Evolutionary conservation across 2,797 vertebrate species (phyloP).

Genomic region (Chromobotia macracanthus): DNA sequence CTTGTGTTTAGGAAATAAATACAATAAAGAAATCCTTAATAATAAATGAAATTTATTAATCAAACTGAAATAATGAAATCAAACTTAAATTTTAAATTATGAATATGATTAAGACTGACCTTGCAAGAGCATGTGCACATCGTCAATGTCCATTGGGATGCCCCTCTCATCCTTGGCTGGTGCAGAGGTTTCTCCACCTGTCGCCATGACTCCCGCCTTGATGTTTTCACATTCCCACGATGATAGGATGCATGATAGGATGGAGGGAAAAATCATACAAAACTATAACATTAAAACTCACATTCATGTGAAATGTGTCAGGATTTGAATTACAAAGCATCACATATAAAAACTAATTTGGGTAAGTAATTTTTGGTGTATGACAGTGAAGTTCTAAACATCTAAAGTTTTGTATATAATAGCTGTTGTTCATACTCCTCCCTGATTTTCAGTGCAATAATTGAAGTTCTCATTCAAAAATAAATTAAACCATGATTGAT

Average conservation of each 20-base stretch:
- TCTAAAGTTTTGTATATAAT: too few species aligned
- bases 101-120: slow-evolving; percentile 72
- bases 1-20: neutral
- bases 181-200: slow-evolving; percentile 63
- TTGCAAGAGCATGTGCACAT: slow-evolving; percentile 85
- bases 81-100: neutral
- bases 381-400: too few species aligned
- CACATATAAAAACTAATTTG: too few species aligned
- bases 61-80: neutral
- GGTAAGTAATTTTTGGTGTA: too few species aligned
- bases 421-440: too few species aligned
- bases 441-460: neutral
- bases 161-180: slow-evolving; percentile 68
- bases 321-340: neutral
- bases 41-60: too few species aligned
- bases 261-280: neutral
- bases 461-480: too few species aligned
- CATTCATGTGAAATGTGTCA: neutral
- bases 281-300: neutral
- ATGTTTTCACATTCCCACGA: slow-evolving; percentile 13
- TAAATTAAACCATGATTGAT: neutral
- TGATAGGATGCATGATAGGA: neutral
- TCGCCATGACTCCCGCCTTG: slow-evolving; percentile 76
- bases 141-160: slow-evolving; percentile 81
- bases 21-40: too few species aligned